Conservation (phyloP, 2,888 invertebrate genomes). For the Julus scandinavius region DNA sequence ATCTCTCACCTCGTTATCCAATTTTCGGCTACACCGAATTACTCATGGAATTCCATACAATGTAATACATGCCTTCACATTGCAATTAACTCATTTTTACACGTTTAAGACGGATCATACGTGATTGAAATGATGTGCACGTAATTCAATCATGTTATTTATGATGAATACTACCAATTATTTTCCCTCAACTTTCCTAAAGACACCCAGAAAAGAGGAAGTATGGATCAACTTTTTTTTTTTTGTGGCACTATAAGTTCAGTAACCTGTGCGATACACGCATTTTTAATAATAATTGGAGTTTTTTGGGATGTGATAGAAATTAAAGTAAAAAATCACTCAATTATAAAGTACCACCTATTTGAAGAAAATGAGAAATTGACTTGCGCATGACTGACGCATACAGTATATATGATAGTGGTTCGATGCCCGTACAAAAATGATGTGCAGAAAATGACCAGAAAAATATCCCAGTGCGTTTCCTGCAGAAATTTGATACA, state of each 20-base stretch:
- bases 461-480: no score
- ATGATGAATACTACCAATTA: background rate
- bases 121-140: constrained; percentile 5
- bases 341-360: background rate
- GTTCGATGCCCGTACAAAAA: no score
- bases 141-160: background rate
- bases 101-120: background rate
- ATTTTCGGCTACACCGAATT: no score
- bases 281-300: background rate
- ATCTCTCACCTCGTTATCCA: no score
- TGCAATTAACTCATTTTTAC: background rate
- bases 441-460: no score
- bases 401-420: background rate
- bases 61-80: background rate
- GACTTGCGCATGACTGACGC: background rate
- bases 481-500: no score
- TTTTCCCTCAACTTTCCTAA: background rate
- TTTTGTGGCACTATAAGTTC: background rate
- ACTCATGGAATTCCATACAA: background rate
- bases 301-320: background rate
- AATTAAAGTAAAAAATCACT: background rate
- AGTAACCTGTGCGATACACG: background rate
- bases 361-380: background rate
- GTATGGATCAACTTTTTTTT: background rate
- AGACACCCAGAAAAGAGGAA: background rate